Conservation (phyloP, 1,140 invertebrate genomes). For the Archivesica marissinica region DNA sequence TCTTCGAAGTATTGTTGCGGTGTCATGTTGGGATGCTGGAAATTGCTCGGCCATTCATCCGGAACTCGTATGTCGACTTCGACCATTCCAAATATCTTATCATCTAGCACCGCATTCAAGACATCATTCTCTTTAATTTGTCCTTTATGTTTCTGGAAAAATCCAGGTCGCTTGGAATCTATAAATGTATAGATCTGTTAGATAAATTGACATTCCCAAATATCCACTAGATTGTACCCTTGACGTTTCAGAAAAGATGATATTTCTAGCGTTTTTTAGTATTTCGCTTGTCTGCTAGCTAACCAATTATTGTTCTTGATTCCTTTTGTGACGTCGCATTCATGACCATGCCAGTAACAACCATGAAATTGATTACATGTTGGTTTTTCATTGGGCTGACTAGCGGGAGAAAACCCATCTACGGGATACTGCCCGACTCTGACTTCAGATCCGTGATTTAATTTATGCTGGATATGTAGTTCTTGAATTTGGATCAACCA, state of each 20-base stretch:
- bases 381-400: not conserved
- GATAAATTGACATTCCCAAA: conserved; percentile 47
- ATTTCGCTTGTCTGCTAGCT: not conserved
- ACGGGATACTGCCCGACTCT: conserved; percentile 30
- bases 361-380: conserved; percentile 61
- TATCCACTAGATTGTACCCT: conserved; percentile 7
- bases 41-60: conserved; percentile 32
- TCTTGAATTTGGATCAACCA: not conserved
- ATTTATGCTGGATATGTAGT: conserved; percentile 23
- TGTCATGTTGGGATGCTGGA: conserved; percentile 39
- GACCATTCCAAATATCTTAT: not conserved
- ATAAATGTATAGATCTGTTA: conserved; percentile 24
- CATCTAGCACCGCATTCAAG: conserved; percentile 30
- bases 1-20: conserved; percentile 61
- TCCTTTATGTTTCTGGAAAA: conserved; percentile 28
- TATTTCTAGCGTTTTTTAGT: conserved; percentile 6
- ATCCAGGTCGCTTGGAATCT: not conserved
- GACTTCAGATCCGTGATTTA: not conserved
- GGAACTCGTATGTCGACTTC: conserved; percentile 61
- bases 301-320: conserved; percentile 8
- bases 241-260: conserved; percentile 23
- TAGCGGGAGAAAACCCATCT: conserved; percentile 36
- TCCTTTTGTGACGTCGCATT: conserved; percentile 16
- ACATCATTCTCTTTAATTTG: conserved; percentile 41
- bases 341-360: conserved; percentile 63